Conservation (phyloP, 2,113 vertebrate genomes). For the Brachypodius melanocephalos region DNA sequence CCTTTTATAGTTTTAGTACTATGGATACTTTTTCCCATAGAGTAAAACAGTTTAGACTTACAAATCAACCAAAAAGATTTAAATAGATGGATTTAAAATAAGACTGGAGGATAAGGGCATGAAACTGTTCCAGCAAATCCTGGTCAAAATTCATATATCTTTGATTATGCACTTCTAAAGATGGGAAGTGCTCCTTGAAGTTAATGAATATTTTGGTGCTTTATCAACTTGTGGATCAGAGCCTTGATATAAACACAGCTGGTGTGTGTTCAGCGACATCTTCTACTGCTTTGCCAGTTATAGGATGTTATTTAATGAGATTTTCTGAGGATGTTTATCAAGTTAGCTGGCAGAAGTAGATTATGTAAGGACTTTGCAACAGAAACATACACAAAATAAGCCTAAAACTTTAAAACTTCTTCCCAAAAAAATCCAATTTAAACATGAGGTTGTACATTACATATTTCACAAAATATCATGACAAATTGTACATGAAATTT, state of each 20-base stretch:
- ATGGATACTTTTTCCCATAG: not conserved
- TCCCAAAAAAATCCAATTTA: not conserved
- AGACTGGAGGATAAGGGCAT: not conserved
- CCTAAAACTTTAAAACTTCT: not conserved
- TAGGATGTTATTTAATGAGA: not conserved
- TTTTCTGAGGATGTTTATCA: slow-evolving; percentile 21
- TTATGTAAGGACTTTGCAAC: not conserved
- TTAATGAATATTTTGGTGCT: slow-evolving; percentile 58
- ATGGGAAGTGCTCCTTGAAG: slow-evolving; percentile 35
- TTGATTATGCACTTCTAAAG: slow-evolving; percentile 5
- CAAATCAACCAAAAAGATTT: not conserved
- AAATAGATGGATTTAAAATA: not conserved
- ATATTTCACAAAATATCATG: not conserved
- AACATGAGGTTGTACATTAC: not conserved
- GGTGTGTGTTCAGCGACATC: slow-evolving; percentile 21
- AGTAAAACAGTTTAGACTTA: not conserved
- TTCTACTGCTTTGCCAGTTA: not conserved
- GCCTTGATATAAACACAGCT: slow-evolving; percentile 50
- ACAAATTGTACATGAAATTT: not conserved
- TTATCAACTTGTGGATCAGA: slow-evolving; percentile 36
- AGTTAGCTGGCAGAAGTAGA: not conserved
- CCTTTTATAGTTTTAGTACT: not conserved
- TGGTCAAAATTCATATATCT: not conserved
- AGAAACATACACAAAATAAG: not conserved
- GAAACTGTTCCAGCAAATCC: not conserved